These are phyloP conservation scores for Tipula confusa DNA, from an alignment of 2,888 invertebrate genomes.

Conservation along the genomic window DNA sequence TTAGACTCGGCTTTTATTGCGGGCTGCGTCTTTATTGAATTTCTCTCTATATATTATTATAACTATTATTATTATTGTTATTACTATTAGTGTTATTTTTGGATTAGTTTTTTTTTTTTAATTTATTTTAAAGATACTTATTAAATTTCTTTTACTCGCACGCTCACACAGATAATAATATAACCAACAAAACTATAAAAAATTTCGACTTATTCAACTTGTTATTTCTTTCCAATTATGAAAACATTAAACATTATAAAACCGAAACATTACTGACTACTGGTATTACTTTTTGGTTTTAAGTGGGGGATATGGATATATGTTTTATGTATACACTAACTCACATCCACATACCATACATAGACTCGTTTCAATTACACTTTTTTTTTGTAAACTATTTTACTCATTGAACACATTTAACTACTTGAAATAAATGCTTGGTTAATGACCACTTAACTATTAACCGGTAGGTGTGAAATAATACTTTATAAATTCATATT, in stretches of 20 bases:
- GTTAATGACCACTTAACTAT: not conserved
- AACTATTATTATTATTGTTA: not conserved
- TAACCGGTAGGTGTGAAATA: not conserved
- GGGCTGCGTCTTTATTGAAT: conserved; percentile 1
- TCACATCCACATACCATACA: not conserved
- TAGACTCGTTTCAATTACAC: not conserved
- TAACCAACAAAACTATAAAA: not conserved
- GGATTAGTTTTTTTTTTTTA: not conserved
- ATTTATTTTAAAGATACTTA: not conserved
- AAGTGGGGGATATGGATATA: not conserved
- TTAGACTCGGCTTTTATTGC: not conserved
- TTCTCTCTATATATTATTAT: not conserved
- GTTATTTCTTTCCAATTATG: not conserved
- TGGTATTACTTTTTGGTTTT: not conserved
- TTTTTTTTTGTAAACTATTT: not conserved
- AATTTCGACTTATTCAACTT: not conserved
- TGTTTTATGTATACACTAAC: not conserved
- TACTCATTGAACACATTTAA: not conserved
- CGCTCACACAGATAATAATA: not conserved
- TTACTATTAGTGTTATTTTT: not conserved
- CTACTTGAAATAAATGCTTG: not conserved
- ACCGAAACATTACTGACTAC: not conserved
- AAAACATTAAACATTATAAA: not conserved
- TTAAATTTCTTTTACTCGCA: conserved; percentile 13
- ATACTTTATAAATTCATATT: too few species aligned